Evolutionary conservation across 2,113 vertebrate genomes (phyloP), one percentile per base, ranked within the genome.

Genomic region (Peucedramus taeniatus): DNA sequence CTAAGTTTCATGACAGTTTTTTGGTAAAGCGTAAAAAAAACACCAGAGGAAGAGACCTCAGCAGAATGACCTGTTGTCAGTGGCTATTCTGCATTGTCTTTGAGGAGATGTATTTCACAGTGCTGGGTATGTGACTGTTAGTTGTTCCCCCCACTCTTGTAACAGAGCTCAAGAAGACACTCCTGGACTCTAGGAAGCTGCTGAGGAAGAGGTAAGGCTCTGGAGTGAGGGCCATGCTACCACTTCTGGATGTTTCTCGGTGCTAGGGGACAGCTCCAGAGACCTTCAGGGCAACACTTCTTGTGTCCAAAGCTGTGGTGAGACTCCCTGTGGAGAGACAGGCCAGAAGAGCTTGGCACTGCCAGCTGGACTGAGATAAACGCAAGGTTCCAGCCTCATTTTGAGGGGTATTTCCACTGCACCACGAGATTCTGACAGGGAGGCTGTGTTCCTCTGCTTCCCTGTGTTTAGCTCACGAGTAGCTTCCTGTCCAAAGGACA

Each of bases 151-250:
- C 19, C 16, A 28, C 10, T 11, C 27, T 30, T 57, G 84, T 94
- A 91, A 83, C 13, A 97, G 76, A 98, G 89, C 96, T 98, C 54
- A 97, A 27, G 59, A 97, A 98, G 93, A 94, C 98, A 44, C 97
- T 99, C 47, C 74, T 91, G 85, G 98, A 98, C 53, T 98, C 98
- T 90, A 98, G 96, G 95, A 99, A 97, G 92, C 4, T 98, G 94
- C 94, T 99, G 71, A 98, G 94, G 93, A 99, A 98, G 96, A 96
- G 98, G 99, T 99, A 90, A 97, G 97, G 65, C 40, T 57, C 65
- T 18, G 0, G 23, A 96, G 66, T 1, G 45, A 92, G 86, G 33
- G 83, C 93, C 76, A 7, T 1, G 44, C 22, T 57, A 54, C 10
- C 23, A 27, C 50, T 84, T 61, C 11, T 69, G 45, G 10, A 4